Conservation (phyloP, 2,888 invertebrate genomes). For the Cataglyphis cursor region DNA sequence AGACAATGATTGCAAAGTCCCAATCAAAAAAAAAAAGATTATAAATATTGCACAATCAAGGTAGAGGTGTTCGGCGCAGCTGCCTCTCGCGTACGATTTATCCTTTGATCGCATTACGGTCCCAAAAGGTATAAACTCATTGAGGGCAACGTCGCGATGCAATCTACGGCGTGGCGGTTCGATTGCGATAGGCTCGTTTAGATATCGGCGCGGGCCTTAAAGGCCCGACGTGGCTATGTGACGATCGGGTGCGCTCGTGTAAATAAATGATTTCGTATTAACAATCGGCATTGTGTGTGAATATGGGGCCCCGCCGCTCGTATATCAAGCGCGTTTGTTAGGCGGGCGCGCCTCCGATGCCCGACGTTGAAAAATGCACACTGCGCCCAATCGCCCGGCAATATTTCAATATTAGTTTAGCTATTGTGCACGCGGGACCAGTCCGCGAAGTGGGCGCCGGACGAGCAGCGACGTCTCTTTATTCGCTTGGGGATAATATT, state of each 20-base stretch:
- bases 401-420: slow-evolving; percentile 86
- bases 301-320: slow-evolving; percentile 53
- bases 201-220: slow-evolving; percentile 45
- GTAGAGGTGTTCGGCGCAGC: slow-evolving; percentile 54
- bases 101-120: slow-evolving; percentile 66
- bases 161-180: slow-evolving; percentile 46
- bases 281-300: slow-evolving; percentile 78
- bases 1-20: slow-evolving; percentile 44
- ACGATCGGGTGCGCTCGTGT: slow-evolving; percentile 73
- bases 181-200: slow-evolving; percentile 54
- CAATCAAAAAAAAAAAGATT: slow-evolving; percentile 49
- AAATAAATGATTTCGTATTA: slow-evolving; percentile 81
- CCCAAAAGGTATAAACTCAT: slow-evolving; percentile 68
- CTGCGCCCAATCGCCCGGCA: slow-evolving; percentile 81
- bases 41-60: slow-evolving; percentile 69
- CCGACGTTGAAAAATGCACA: slow-evolving; percentile 84
- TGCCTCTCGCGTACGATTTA: slow-evolving; percentile 65
- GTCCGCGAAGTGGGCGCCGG: slow-evolving; percentile 59
- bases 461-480: slow-evolving; percentile 37
- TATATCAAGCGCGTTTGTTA: slow-evolving; percentile 84
- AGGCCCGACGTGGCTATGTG: slow-evolving; percentile 48
- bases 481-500: slow-evolving; percentile 68
- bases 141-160: slow-evolving; percentile 58
- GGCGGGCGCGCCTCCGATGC: slow-evolving; percentile 81
- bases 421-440: slow-evolving; percentile 78